phyloP scores from a whole-genome alignment of 2,113 vertebrate genomes.

The Chamaetylas fuelleborni region DNA sequence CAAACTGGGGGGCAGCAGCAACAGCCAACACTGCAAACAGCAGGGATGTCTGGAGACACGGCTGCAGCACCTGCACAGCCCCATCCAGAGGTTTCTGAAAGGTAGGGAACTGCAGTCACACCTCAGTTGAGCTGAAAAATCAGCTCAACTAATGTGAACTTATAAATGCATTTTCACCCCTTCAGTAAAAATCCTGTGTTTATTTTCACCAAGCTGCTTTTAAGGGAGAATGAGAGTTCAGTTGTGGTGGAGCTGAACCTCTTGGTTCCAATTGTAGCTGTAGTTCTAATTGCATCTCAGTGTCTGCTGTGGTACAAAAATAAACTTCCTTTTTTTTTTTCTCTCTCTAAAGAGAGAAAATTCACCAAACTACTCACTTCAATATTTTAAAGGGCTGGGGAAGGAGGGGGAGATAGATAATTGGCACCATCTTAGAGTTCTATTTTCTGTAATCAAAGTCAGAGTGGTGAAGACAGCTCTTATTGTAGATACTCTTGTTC shows the following conservation, averaged over 20 bases:
- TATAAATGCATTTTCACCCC: fast-evolving
- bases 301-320: background rate
- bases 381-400: background rate
- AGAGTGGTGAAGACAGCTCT: background rate
- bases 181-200: background rate
- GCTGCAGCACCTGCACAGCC: constrained; percentile 77
- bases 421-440: background rate
- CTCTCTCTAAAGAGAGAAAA: background rate
- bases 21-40: constrained; percentile 71
- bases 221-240: background rate
- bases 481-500: background rate
- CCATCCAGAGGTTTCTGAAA: constrained; percentile 90
- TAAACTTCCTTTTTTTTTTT: background rate
- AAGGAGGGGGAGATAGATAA: background rate
- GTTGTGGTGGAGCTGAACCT: background rate
- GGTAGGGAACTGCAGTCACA: constrained; percentile 67
- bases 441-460: background rate
- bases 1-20: constrained; percentile 84
- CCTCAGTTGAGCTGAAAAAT: background rate
- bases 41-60: constrained; percentile 79
- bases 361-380: background rate
- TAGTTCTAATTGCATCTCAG: background rate
- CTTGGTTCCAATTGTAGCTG: background rate
- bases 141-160: background rate
- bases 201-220: background rate